Evolutionary conservation across 2,888 invertebrate genomes (phyloP).

Genomic region (Toxonevra muliebris): DNA sequence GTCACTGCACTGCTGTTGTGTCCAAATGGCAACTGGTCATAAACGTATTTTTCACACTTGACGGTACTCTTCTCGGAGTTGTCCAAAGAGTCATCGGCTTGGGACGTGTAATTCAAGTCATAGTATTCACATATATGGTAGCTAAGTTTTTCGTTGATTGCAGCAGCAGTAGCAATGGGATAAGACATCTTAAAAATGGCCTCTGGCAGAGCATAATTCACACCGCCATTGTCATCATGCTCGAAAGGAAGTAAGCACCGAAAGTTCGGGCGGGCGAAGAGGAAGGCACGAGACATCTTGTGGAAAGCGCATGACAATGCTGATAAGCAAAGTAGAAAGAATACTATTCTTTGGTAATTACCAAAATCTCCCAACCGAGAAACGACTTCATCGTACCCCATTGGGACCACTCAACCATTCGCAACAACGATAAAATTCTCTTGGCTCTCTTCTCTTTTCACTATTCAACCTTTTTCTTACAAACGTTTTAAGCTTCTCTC

Average conservation of each 20-base stretch:
- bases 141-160: conserved; percentile 63
- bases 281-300: conserved; percentile 76
- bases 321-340: conserved; percentile 74
- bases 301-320: conserved; percentile 78
- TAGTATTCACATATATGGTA: conserved; percentile 69
- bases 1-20: conserved; percentile 73
- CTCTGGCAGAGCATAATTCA: conserved; percentile 60
- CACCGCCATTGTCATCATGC: conserved; percentile 54
- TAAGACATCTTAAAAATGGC: conserved; percentile 67
- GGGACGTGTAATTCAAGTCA: conserved; percentile 60
- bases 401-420: conserved; percentile 49
- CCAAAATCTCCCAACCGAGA: conserved; percentile 76
- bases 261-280: conserved; percentile 73
- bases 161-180: conserved; percentile 67
- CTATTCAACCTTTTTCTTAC: too few relatives aligned
- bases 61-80: conserved; percentile 49
- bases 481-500: too few relatives aligned
- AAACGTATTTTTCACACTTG: conserved; percentile 70
- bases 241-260: conserved; percentile 73
- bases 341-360: conserved; percentile 74
- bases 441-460: too few relatives aligned
- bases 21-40: conserved; percentile 69
- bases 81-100: not conserved
- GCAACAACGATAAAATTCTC: not conserved
- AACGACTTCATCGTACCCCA: conserved; percentile 79